Conservation (phyloP, 1,140 invertebrate genomes). For the Cyrtorhinus lividipennis region DNA sequence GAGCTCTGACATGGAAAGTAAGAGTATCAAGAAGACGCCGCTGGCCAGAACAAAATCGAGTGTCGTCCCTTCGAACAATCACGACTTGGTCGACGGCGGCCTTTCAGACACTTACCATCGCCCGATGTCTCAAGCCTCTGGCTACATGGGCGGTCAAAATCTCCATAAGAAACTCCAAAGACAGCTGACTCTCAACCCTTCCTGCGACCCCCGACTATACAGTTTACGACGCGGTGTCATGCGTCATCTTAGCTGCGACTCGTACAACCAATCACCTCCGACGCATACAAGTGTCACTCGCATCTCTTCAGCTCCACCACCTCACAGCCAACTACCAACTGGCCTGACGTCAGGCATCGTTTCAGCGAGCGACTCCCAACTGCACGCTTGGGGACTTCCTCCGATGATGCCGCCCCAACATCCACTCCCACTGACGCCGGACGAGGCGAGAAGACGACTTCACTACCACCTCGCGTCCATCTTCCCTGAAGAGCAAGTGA, state of each 20-base stretch:
- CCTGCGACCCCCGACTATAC: constrained; percentile 52
- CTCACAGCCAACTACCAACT: constrained; percentile 32
- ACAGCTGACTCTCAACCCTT: constrained; percentile 66
- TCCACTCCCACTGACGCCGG: constrained; percentile 24
- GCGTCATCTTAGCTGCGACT: constrained; percentile 22
- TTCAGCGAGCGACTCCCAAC: constrained; percentile 26
- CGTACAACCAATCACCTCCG: constrained; percentile 28
- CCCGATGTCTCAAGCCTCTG: not conserved
- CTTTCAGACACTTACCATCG: not conserved
- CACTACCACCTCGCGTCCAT: constrained; percentile 74
- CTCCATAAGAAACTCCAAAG: constrained; percentile 63
- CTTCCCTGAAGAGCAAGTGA: constrained; percentile 78
- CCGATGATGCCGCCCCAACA: constrained; percentile 19
- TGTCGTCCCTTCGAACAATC: constrained; percentile 22
- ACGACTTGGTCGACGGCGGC: not conserved
- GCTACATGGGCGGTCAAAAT: constrained; percentile 36
- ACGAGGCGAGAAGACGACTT: constrained; percentile 54
- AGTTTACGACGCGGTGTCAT: constrained; percentile 29
- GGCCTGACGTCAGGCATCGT: constrained; percentile 12
- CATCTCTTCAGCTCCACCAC: constrained; percentile 61
- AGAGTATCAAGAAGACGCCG: constrained; percentile 34
- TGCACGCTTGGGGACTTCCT: constrained; percentile 9
- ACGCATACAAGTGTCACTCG: constrained; percentile 40
- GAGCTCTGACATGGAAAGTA: constrained; percentile 25
- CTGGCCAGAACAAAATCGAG: constrained; percentile 42